These are phyloP conservation scores for Oreochromis aureus DNA, from an alignment of 2,113 vertebrate species.

Conservation along the genomic window DNA sequence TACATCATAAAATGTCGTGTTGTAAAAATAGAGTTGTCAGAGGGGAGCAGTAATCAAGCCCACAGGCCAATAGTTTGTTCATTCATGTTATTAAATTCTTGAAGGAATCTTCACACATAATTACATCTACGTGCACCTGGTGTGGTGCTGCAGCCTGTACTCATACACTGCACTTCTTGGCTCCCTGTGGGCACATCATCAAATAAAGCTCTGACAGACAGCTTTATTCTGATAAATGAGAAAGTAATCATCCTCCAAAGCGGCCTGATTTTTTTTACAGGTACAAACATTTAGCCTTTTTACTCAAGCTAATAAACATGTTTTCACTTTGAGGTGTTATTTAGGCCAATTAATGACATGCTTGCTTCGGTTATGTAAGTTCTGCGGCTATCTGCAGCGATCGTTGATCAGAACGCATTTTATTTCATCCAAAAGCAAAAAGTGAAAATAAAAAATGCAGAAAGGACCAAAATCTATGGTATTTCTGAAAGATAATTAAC, in stretches of 20 bases:
- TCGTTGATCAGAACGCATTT: not conserved
- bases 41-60: not conserved
- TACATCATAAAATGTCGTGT: not conserved
- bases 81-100: constrained; percentile 13
- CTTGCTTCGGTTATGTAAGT: not conserved
- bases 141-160: constrained; percentile 25
- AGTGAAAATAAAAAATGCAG: not conserved
- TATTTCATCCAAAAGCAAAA: not conserved
- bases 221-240: constrained; percentile 18
- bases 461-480: not conserved
- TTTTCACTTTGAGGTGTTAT: not conserved
- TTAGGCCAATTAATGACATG: not conserved
- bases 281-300: constrained; percentile 11
- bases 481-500: not conserved
- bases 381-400: not conserved
- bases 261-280: not conserved
- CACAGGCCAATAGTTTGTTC: not conserved
- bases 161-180: not conserved
- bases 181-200: not conserved
- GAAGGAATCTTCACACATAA: constrained; percentile 8
- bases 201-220: constrained; percentile 3
- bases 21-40: not conserved
- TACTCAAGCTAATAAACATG: not conserved
- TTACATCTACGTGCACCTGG: constrained; percentile 1
- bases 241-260: constrained; percentile 6